Evolutionary conservation across 2,888 invertebrate species (phyloP).

Genomic region (Nemoura dubitans): DNA sequence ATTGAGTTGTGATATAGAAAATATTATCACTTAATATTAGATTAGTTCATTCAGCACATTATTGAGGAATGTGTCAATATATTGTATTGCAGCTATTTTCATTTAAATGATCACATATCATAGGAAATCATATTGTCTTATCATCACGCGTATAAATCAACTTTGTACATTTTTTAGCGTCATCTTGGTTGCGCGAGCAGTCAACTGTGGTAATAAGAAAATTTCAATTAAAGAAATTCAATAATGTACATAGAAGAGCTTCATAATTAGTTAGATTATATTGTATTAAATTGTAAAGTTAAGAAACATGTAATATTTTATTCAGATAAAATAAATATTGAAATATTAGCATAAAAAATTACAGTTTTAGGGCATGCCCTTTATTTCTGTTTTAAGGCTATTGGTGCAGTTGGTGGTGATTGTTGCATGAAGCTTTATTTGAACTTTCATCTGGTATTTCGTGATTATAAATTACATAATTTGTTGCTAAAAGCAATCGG

Average conservation of each 20-base stretch:
- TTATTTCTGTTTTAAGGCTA: no score
- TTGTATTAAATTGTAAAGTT: neutral
- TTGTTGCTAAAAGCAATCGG: no score
- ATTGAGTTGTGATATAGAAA: slow-evolving; percentile 7
- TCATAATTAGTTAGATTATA: neutral
- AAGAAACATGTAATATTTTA: slow-evolving; percentile 3
- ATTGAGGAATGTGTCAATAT: neutral
- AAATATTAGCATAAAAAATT: neutral
- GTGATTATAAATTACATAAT: no score
- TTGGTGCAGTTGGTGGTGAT: no score
- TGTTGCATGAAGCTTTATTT: no score
- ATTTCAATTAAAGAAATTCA: neutral
- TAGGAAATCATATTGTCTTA: neutral
- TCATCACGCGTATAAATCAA: neutral
- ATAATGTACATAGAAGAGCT: slow-evolving; percentile 24
- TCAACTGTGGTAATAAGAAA: neutral
- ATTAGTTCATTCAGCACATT: neutral
- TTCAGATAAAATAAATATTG: neutral
- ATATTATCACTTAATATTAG: neutral
- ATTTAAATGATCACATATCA: neutral
- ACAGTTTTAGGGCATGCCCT: no score
- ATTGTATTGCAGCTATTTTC: neutral
- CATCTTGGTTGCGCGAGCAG: neutral
- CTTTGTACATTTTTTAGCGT: neutral
- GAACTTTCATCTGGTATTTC: no score